Evolutionary conservation across 2,797 vertebrate genomes (phyloP).

Genomic region (Girardinus metallicus): DNA sequence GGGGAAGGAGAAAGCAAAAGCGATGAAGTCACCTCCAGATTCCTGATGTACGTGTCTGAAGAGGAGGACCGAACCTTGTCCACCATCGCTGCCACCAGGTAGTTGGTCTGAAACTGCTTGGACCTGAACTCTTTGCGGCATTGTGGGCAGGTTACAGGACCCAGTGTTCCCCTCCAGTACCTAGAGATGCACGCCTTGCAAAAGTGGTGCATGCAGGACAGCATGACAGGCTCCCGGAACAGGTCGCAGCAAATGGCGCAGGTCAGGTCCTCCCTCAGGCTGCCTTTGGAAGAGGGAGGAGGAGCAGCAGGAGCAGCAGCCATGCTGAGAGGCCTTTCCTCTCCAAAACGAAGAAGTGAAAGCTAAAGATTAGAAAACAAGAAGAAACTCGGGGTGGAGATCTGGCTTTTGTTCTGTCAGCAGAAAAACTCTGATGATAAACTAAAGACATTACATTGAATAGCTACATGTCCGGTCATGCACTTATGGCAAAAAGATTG

Average conservation of each 20-base stretch:
- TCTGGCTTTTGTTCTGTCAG: not conserved
- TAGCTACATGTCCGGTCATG: not conserved
- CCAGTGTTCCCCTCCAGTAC: conserved; percentile 81
- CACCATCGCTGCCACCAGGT: conserved; percentile 86
- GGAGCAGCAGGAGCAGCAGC: conserved; percentile 48
- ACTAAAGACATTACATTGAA: not conserved
- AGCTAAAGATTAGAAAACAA: conserved; percentile 20
- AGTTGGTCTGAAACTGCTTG: conserved; percentile 84
- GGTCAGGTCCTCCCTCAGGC: conserved; percentile 87
- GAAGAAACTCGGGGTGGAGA: not conserved
- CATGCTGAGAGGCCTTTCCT: conserved; percentile 37
- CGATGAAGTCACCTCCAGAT: conserved; percentile 76
- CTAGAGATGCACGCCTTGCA: conserved; percentile 85
- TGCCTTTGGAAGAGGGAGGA: conserved; percentile 52
- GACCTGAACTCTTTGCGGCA: conserved; percentile 83
- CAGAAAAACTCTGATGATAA: not conserved
- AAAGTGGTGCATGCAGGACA: conserved; percentile 91
- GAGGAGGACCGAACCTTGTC: conserved; percentile 83
- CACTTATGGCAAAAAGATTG: not conserved
- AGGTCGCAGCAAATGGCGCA: conserved; percentile 90
- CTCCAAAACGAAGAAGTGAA: conserved; percentile 33
- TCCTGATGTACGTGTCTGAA: conserved; percentile 61
- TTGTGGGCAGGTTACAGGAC: conserved; percentile 82
- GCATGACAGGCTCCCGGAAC: conserved; percentile 88
- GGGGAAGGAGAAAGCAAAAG: not conserved